phyloP scores from a whole-genome alignment of 2,797 vertebrate species.

The Danio jaintianensis region DNA sequence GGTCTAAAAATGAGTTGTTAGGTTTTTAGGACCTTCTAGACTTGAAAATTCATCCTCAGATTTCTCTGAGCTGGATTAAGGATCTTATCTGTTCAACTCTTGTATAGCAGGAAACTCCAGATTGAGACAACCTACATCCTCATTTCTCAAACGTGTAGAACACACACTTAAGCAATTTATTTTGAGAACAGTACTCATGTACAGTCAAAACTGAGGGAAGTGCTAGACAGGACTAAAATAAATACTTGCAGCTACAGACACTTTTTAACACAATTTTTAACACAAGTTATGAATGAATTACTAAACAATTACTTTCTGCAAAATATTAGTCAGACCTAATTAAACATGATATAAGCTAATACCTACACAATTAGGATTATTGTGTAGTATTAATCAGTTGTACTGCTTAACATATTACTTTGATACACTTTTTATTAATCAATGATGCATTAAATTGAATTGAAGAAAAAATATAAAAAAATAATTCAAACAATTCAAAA shows the following conservation, averaged over 20 bases:
- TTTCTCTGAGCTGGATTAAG: neutral
- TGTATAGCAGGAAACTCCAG: conserved; percentile 15
- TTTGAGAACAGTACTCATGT: neutral
- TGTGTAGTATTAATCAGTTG: neutral
- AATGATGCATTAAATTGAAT: too few relatives aligned
- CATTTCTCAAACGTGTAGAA: neutral
- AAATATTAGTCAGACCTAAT: neutral
- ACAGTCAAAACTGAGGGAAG: neutral
- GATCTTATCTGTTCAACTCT: neutral
- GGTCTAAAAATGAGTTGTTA: neutral
- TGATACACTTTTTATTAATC: too few relatives aligned
- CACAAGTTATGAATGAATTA: neutral
- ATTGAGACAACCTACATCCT: neutral
- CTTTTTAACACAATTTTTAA: neutral
- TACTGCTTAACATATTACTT: neutral
- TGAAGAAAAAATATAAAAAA: too few relatives aligned
- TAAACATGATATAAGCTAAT: neutral
- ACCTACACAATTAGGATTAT: too few relatives aligned
- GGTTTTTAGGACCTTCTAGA: neutral
- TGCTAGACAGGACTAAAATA: neutral
- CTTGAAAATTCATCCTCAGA: neutral
- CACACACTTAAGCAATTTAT: neutral
- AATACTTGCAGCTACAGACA: neutral
- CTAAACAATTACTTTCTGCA: too few relatives aligned
- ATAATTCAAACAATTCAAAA: too few relatives aligned